Evolutionary conservation across 2,797 vertebrate species (phyloP).

Genomic region (Rhyacichthys aspro): DNA sequence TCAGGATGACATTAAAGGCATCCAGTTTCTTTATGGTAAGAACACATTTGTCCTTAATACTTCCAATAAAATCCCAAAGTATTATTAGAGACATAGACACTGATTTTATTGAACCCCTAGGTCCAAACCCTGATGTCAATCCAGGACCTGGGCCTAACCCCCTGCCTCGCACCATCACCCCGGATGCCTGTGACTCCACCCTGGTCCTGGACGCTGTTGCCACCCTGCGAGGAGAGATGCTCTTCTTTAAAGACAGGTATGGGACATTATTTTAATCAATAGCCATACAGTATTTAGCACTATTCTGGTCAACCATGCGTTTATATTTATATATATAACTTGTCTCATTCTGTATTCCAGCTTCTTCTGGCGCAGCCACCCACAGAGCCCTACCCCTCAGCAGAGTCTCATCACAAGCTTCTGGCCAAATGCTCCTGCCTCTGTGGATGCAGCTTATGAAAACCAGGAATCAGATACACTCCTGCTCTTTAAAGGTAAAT

Average conservation of each 20-base stretch:
- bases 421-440: neutral
- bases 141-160: slow-evolving; percentile 55
- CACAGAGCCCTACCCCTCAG: slow-evolving; percentile 66
- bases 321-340: too few relatives aligned
- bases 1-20: slow-evolving; percentile 73
- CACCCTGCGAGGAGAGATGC: slow-evolving; percentile 79
- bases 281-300: too few relatives aligned
- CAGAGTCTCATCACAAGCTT: slow-evolving; percentile 75
- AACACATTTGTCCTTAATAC: neutral
- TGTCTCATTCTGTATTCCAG: slow-evolving; percentile 68
- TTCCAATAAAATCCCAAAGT: neutral
- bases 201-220: slow-evolving; percentile 84
- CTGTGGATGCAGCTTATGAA: slow-evolving; percentile 75
- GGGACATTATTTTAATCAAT: neutral
- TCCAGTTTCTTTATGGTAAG: slow-evolving; percentile 79
- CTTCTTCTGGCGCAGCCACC: slow-evolving; percentile 83
- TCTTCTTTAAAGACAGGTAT: slow-evolving; percentile 92
- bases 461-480: slow-evolving; percentile 73
- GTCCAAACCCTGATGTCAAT: slow-evolving; percentile 63
- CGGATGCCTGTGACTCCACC: slow-evolving; percentile 79
- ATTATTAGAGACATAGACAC: neutral
- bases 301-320: too few relatives aligned
- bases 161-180: slow-evolving; percentile 59
- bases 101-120: slow-evolving; percentile 57
- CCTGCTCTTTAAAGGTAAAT: slow-evolving; percentile 85